These are phyloP conservation scores for Babylonia areolata DNA, from an alignment of 1,140 invertebrate species.

Conservation along the genomic window DNA sequence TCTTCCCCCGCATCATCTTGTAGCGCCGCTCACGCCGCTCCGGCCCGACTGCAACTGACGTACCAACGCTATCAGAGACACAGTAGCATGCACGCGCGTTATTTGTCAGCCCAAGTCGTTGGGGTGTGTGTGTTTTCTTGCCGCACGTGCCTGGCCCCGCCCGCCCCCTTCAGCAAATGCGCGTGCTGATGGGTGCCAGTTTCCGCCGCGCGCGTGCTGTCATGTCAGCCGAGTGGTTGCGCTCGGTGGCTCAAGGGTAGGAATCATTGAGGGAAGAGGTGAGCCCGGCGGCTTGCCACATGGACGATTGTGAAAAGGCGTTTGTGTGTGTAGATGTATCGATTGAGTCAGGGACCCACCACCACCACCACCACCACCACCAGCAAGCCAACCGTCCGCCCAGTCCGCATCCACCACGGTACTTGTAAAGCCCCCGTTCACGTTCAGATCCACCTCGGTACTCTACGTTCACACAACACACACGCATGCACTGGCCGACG, in stretches of 20 bases:
- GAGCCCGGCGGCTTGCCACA: conserved; percentile 27
- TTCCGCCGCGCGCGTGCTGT: conserved; percentile 29
- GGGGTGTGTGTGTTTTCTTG: conserved; percentile 11
- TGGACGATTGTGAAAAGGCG: conserved; percentile 38
- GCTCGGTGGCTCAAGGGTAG: conserved; percentile 36
- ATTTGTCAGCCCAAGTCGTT: conserved; percentile 30
- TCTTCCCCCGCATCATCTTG: background rate
- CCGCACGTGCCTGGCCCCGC: conserved; percentile 30
- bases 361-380: too few relatives aligned
- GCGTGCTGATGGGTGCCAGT: conserved; percentile 38
- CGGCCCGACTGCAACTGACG: background rate
- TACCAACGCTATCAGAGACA: conserved; percentile 18
- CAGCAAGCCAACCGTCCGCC: conserved; percentile 1
- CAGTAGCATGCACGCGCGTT: conserved; percentile 24
- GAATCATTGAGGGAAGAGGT: conserved; percentile 22
- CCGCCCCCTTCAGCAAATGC: conserved; percentile 24
- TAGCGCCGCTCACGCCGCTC: conserved; percentile 3
- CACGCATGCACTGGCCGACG: background rate
- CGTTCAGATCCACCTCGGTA: background rate
- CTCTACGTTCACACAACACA: background rate
- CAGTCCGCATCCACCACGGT: conserved; percentile 1
- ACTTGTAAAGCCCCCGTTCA: background rate
- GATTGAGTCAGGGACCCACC: conserved; percentile 8
- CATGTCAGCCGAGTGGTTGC: conserved; percentile 38
- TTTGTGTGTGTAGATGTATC: conserved; percentile 29